Evolutionary conservation across 2,888 invertebrate species (phyloP).

Genomic region (Smittia sp.): DNA sequence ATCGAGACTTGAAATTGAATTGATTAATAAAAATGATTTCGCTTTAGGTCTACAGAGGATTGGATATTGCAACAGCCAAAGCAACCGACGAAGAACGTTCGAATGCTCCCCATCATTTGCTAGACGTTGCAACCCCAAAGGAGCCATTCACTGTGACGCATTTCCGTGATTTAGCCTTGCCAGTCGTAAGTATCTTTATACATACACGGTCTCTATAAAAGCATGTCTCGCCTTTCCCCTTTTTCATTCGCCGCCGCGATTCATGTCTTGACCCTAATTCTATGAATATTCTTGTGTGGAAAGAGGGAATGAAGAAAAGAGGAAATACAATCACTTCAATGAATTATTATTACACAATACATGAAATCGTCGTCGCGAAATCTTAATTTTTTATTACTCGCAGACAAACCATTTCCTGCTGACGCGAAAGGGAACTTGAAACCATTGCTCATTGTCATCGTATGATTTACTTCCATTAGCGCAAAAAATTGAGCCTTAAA

Average conservation of each 20-base stretch:
- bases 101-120: constrained; percentile 78
- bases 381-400: neutral
- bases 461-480: neutral
- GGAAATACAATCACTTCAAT: constrained; percentile 9
- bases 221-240: neutral
- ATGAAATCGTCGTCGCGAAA: constrained; percentile 26
- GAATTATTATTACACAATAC: constrained; percentile 35
- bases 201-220: neutral
- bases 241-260: constrained; percentile 1
- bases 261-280: constrained; percentile 7
- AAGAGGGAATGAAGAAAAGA: constrained; percentile 7
- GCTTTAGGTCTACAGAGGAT: constrained; percentile 84
- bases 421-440: constrained; percentile 3
- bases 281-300: constrained; percentile 6
- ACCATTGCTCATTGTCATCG: constrained; percentile 3
- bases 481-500: neutral
- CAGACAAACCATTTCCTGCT: constrained; percentile 18
- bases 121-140: constrained; percentile 80
- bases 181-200: constrained; percentile 68
- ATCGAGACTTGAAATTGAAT: neutral
- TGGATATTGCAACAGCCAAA: constrained; percentile 93
- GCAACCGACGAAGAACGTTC: constrained; percentile 76
- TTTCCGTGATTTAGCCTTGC: constrained; percentile 76
- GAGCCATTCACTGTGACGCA: constrained; percentile 78
- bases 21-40: constrained; percentile 44